Conservation (phyloP, 2,888 invertebrate species). For the Leptinotarsa juncta region DNA sequence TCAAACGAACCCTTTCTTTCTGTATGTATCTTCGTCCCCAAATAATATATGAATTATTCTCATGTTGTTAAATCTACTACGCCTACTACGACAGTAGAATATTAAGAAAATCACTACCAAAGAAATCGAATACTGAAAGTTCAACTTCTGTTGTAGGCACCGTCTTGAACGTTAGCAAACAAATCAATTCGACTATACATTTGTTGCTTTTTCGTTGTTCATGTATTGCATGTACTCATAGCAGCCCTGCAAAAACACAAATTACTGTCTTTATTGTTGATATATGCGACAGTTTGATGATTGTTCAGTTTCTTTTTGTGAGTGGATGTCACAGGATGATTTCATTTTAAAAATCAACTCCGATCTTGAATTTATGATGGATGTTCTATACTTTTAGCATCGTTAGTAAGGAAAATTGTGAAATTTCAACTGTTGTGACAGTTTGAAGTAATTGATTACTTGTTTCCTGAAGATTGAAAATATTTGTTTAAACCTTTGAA, state of each 20-base stretch:
- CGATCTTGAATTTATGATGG: not conserved
- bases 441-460: no score
- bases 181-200: constrained; percentile 54
- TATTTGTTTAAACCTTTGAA: no score
- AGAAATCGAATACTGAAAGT: constrained; percentile 41
- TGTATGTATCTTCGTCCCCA: no score
- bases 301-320: constrained; percentile 2
- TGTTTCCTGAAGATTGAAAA: no score
- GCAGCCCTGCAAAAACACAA: constrained; percentile 51
- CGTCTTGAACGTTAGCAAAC: constrained; percentile 49
- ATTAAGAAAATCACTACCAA: constrained; percentile 37
- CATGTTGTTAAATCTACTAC: not conserved
- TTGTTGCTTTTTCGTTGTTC: constrained; percentile 49
- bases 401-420: no score
- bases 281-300: constrained; percentile 33
- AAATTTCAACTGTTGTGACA: no score
- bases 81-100: constrained; percentile 23
- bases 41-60: not conserved
- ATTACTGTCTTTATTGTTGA: constrained; percentile 50
- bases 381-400: no score
- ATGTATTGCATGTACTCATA: constrained; percentile 50
- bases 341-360: not conserved
- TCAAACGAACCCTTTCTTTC: no score
- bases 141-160: constrained; percentile 42
- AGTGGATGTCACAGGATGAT: not conserved